Conservation (phyloP, 2,113 vertebrate genomes). For the Corapipo altera region DNA sequence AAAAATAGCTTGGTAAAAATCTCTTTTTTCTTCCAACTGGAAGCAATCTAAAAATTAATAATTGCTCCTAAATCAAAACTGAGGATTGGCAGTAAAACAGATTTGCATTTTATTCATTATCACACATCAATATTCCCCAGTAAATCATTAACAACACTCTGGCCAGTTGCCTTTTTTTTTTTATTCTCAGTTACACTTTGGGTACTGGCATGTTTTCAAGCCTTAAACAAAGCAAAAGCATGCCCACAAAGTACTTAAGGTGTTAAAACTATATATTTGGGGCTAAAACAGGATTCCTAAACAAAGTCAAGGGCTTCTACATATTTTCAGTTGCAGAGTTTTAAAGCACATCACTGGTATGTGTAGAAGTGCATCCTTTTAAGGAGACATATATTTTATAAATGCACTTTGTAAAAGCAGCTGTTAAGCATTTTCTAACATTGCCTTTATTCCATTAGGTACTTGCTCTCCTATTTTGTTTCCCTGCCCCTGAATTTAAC, state of each 20-base stretch:
- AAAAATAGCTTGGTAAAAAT: constrained; percentile 5
- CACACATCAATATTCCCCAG: constrained; percentile 25
- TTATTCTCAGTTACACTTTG: not conserved
- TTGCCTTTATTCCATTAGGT: not conserved
- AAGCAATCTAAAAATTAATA: constrained; percentile 28
- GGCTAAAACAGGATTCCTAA: not conserved
- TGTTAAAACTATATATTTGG: constrained; percentile 19
- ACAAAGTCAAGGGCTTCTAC: not conserved
- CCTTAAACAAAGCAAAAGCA: constrained; percentile 2
- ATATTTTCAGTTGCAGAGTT: not conserved
- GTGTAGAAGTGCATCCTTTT: not conserved
- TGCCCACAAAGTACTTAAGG: not conserved
- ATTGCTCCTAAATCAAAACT: constrained; percentile 41
- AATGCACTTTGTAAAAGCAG: not conserved
- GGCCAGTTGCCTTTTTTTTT: not conserved
- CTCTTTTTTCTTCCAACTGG: not conserved
- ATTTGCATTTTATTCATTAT: constrained; percentile 58
- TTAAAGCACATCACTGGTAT: not conserved
- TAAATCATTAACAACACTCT: constrained; percentile 42
- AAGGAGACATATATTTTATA: not conserved
- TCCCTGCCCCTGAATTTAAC: not conserved
- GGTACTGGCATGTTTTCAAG: not conserved
- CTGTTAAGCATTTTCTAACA: not conserved
- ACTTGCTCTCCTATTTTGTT: not conserved
- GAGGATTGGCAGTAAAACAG: constrained; percentile 1